Conservation (phyloP, 2,888 invertebrate genomes). For the Homarus gammarus region DNA sequence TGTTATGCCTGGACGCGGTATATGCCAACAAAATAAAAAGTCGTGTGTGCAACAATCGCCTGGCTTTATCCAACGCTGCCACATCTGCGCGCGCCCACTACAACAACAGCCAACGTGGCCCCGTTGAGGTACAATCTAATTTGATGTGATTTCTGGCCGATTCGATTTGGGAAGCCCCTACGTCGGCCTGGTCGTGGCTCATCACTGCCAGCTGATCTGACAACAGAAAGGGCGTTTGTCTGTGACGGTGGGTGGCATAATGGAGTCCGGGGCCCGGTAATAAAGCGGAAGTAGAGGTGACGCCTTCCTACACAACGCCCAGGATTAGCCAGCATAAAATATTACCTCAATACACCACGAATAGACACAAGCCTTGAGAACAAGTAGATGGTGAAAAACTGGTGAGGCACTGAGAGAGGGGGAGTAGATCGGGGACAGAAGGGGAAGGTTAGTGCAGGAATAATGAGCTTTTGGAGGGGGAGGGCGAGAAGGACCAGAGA, state of each 20-base stretch:
- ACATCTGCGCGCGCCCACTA: not conserved
- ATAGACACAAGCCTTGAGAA: too few relatives aligned
- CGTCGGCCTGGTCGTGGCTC: not conserved
- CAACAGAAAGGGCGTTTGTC: not conserved
- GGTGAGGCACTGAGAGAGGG: too few relatives aligned
- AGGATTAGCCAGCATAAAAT: not conserved
- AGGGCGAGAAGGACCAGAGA: too few relatives aligned
- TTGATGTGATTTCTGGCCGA: constrained; percentile 34
- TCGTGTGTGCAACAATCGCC: not conserved
- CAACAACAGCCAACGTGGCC: not conserved
- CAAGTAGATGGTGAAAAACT: too few relatives aligned
- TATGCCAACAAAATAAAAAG: not conserved
- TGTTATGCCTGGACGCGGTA: not conserved
- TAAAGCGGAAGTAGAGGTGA: too few relatives aligned
- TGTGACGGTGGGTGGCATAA: not conserved
- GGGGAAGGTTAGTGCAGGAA: too few relatives aligned
- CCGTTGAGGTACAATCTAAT: constrained; percentile 28
- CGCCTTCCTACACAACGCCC: not conserved
- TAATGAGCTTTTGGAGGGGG: too few relatives aligned
- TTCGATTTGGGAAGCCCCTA: constrained; percentile 27
- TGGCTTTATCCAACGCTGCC: not conserved
- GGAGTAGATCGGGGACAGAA: too few relatives aligned
- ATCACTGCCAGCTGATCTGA: not conserved
- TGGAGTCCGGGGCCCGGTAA: too few relatives aligned
- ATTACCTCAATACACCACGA: too few relatives aligned